Evolutionary conservation across 2,797 vertebrate species (phyloP).

Genomic region (Microctenopoma lineatum): DNA sequence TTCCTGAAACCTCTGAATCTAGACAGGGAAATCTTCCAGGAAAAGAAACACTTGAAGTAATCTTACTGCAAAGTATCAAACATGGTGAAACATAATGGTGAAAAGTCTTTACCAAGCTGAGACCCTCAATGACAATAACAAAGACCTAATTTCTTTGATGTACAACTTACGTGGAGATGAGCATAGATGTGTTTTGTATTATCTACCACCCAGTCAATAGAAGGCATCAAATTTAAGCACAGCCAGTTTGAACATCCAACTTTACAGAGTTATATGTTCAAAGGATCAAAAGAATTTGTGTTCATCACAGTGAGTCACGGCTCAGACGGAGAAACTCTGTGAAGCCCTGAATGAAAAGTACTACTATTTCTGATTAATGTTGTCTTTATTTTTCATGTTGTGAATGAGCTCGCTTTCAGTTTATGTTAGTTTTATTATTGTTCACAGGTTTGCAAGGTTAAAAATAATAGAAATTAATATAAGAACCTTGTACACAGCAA

Average conservation of each 20-base stretch:
- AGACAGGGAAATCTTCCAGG: slow-evolving; percentile 37
- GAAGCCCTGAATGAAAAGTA: slow-evolving; percentile 3
- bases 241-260: not conserved
- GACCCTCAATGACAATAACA: not conserved
- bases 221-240: not conserved
- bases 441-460: not conserved
- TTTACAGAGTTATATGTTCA: slow-evolving; percentile 30
- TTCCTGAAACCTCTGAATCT: slow-evolving; percentile 50
- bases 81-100: not conserved
- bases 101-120: not conserved
- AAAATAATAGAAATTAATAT: not conserved
- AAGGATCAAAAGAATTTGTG: slow-evolving; percentile 25
- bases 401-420: not conserved
- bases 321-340: not conserved
- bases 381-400: not conserved
- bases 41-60: slow-evolving; percentile 9
- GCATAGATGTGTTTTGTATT: too few relatives aligned
- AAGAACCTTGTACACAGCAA: slow-evolving; percentile 30
- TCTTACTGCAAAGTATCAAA: slow-evolving; percentile 16
- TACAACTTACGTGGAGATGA: too few relatives aligned
- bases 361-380: too few relatives aligned
- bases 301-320: slow-evolving; percentile 25
- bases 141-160: too few relatives aligned
- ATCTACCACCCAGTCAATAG: not conserved
- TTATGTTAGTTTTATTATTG: not conserved